A percentile compares a stretch with the other conserved stretches of the same genome.
phyloP scores from a whole-genome alignment of 2,797 vertebrate species.

The Enteromius mattozi region DNA sequence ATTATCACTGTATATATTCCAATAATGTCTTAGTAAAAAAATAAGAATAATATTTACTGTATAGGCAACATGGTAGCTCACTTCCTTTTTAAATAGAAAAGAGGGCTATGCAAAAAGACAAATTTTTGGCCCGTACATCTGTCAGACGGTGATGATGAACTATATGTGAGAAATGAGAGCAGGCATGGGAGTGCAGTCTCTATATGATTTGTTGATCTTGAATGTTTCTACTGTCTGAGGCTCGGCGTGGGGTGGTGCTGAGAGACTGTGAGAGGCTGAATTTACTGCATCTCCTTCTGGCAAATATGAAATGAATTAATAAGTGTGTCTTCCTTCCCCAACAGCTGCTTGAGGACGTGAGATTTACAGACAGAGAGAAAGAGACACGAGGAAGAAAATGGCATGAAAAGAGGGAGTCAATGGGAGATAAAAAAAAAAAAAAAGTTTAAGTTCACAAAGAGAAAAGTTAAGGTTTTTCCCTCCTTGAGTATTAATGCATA shows the following conservation, averaged over 20 bases:
- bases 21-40: neutral
- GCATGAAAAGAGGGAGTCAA: neutral
- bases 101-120: neutral
- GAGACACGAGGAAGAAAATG: neutral
- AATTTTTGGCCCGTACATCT: neutral
- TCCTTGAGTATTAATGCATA: neutral
- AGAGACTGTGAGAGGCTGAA: neutral
- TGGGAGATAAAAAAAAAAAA: neutral
- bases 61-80: neutral
- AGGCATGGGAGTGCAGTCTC: neutral
- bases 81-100: neutral
- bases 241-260: neutral
- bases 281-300: slow-evolving; percentile 12
- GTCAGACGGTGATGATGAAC: neutral
- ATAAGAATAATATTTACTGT: neutral
- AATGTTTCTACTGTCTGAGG: slow-evolving; percentile 8
- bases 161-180: neutral
- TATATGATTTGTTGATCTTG: neutral
- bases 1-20: neutral
- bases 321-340: slow-evolving; percentile 9
- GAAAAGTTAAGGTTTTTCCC: too few relatives aligned
- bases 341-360: neutral
- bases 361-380: slow-evolving; percentile 24
- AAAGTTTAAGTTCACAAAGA: neutral
- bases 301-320: slow-evolving; percentile 18